Conservation (phyloP, 2,888 invertebrate genomes). For the Ennomos erosarius region DNA sequence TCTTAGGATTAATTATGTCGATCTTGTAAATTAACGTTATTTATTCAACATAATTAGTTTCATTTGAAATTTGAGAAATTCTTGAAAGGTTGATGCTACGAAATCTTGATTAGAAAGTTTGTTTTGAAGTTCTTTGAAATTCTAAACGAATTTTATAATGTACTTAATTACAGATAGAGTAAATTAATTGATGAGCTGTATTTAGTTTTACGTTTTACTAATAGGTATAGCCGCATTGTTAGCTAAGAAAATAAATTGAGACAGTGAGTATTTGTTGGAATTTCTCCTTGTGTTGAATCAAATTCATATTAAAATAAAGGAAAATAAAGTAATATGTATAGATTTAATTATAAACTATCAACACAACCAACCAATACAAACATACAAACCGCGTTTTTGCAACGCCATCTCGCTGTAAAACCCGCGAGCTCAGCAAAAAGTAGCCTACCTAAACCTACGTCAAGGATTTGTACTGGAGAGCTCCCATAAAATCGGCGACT, state of each 20-base stretch:
- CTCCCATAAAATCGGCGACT: background rate
- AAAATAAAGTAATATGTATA: too few relatives aligned
- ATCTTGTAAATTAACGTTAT: background rate
- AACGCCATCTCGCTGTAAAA: background rate
- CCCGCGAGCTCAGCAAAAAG: conserved; percentile 1
- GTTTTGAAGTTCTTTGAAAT: background rate
- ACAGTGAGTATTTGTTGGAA: too few relatives aligned
- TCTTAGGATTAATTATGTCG: background rate
- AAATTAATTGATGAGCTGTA: background rate
- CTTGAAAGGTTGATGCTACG: background rate
- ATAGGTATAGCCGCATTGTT: too few relatives aligned
- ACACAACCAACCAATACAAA: too few relatives aligned
- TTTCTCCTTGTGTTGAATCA: too few relatives aligned
- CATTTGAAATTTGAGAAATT: conserved; percentile 5
- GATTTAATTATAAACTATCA: too few relatives aligned
- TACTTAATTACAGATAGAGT: background rate
- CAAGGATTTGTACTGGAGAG: background rate
- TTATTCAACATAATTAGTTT: conserved; percentile 2
- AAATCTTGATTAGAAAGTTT: background rate
- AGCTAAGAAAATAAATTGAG: too few relatives aligned
- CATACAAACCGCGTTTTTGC: too few relatives aligned
- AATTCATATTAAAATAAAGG: too few relatives aligned
- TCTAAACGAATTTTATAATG: conserved; percentile 1
- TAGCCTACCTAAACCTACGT: background rate
- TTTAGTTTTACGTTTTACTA: too few relatives aligned